These are phyloP conservation scores for Pachyramphus minor DNA, from an alignment of 2,113 vertebrate species.

Conservation along the genomic window DNA sequence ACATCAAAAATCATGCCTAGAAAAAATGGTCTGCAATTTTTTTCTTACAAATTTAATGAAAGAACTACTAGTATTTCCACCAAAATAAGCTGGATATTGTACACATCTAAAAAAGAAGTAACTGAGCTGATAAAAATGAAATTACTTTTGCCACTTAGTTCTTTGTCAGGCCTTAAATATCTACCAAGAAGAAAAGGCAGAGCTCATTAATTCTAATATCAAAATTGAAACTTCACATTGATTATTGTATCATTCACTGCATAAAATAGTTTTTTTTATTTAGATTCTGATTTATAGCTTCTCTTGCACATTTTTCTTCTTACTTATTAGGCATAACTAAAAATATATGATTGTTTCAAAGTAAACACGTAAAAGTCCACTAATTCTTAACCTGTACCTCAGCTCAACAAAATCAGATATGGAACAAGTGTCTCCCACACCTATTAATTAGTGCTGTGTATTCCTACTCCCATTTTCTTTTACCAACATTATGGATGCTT, in stretches of 20 bases:
- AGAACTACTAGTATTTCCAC: background rate
- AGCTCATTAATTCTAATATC: background rate
- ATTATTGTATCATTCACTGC: background rate
- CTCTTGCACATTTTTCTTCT: background rate
- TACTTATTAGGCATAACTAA: background rate
- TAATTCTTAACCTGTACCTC: background rate
- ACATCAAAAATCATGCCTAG: constrained; percentile 43
- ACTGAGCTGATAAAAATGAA: background rate
- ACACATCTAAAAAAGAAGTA: background rate
- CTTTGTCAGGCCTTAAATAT: background rate
- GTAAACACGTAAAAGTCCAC: background rate
- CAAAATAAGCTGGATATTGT: background rate
- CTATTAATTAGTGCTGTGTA: background rate
- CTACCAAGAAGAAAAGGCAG: background rate
- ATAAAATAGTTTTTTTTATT: background rate
- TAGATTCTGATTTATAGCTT: background rate
- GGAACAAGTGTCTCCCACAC: background rate
- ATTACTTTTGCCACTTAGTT: background rate
- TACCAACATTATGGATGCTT: background rate
- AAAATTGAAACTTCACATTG: background rate
- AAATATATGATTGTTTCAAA: background rate
- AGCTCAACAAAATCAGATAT: background rate
- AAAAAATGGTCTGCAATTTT: background rate
- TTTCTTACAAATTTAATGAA: constrained; percentile 4
- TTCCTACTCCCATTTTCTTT: background rate